Base-by-base conservation (phyloP, 2,113 vertebrate genomes). In the Laticauda colubrina region DNA sequence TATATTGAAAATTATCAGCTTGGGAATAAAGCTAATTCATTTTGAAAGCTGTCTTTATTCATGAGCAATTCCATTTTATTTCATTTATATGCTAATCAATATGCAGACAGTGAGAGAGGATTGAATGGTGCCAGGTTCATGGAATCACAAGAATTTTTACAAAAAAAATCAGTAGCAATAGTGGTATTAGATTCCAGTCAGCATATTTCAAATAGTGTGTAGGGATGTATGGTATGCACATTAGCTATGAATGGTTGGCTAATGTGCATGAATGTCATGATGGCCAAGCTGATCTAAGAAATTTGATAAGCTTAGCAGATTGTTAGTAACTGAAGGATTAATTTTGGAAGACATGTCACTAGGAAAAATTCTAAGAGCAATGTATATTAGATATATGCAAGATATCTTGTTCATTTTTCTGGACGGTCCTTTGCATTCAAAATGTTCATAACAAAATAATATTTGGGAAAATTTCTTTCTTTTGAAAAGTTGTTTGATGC, bases 21-120 rank as follows among this genome's bases (percentile, higher is more conserved):
- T 95, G 94, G 57, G 91, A 89, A 75, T 94, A 85, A 92, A 94
- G 90, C 5, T 3, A 94, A 95, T 96, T 95, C 95, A 90, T 95
- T 92, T 43, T 92, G 89, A 90, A 86, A 93, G 92, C 94, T 91
- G 90, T 94, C 92, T 95, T 10, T 93, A 85, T 95, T 96, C 86
- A 55, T 94, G 90, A 93, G 93, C 95, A 93, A 59, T 91, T 64
- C 39, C 51, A 81, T 96, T 92, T 89, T 91, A 93, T 85, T 93
- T 91, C 94, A 88, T 91, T 95, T 94, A 51, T 95, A 90, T 95
- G 92, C 85, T 91, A 93, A 64, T 0, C 0, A 91, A 59, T 91
- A 87, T 15, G 89, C 75, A 53, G 94, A 89, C 56, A 61, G 92
- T 26, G 9, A 23, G 34, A 81, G 7, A n/a, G 90, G 56, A 92